These are phyloP conservation scores for Eupithecia tripunctaria DNA, from an alignment of 2,888 invertebrate species.

Conservation along the genomic window DNA sequence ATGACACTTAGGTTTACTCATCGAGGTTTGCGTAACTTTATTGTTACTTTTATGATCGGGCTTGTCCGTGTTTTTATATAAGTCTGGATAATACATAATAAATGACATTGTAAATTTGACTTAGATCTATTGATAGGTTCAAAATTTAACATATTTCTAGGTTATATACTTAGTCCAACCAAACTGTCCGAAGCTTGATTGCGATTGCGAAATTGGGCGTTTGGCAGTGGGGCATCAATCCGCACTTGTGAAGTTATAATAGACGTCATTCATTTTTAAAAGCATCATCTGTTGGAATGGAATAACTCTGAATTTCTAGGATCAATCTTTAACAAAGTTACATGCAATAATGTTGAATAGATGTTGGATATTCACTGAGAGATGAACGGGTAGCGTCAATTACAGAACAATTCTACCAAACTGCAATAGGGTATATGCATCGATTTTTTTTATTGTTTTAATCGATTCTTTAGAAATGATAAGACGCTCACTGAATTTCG, in stretches of 20 bases:
- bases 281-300: background rate
- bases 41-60: background rate
- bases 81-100: background rate
- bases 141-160: background rate
- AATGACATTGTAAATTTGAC: background rate
- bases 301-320: background rate
- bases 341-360: background rate
- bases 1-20: constrained; percentile 10
- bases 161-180: background rate
- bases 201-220: background rate
- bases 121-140: background rate
- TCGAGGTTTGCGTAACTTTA: constrained; percentile 11
- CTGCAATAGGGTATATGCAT: too few species aligned
- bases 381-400: too few species aligned
- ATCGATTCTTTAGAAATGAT: too few species aligned
- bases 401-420: too few species aligned
- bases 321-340: too few species aligned
- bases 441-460: too few species aligned
- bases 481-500: too few species aligned
- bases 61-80: background rate
- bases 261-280: background rate
- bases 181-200: background rate
- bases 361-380: too few species aligned
- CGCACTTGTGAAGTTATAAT: background rate
- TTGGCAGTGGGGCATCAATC: background rate